Evolutionary conservation across 1,140 invertebrate species (phyloP).

Genomic region (Aphaenogaster ashmeadi): DNA sequence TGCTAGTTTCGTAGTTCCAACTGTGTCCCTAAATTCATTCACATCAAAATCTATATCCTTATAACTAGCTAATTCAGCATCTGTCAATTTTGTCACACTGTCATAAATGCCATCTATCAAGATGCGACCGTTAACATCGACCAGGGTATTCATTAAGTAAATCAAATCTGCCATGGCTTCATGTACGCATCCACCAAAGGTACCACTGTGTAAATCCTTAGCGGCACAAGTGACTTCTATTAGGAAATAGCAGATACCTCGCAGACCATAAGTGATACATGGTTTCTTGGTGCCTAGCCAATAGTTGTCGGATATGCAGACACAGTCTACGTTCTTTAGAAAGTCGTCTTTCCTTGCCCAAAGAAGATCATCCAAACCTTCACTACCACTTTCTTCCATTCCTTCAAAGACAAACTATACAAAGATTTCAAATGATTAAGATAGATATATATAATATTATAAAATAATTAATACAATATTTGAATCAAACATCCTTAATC

Average conservation of each 20-base stretch:
- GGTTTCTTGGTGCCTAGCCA: conserved; percentile 99
- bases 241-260: conserved; percentile 97
- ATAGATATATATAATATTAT: conserved; percentile 41
- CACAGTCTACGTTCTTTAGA: conserved; percentile 95
- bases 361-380: conserved; percentile 96
- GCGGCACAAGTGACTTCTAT: conserved; percentile 95
- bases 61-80: conserved; percentile 93
- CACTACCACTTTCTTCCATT: conserved; percentile 99
- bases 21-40: conserved; percentile 90
- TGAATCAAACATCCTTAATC: conserved; percentile 5
- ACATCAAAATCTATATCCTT: conserved; percentile 96
- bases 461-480: conserved; percentile 23
- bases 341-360: conserved; percentile 92
- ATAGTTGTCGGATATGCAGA: conserved; percentile 99
- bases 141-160: conserved; percentile 93
- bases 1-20: conserved; percentile 91
- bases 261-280: conserved; percentile 98
- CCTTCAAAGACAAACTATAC: conserved; percentile 97
- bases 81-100: conserved; percentile 91
- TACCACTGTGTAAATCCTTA: conserved; percentile 98
- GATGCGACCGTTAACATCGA: conserved; percentile 95
- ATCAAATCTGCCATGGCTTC: conserved; percentile 97
- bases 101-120: conserved; percentile 93
- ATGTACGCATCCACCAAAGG: conserved; percentile 96
- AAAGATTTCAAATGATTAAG: conserved; percentile 66